phyloP scores from a whole-genome alignment of 2,888 invertebrate species.

The Callinectes sapidus region DNA sequence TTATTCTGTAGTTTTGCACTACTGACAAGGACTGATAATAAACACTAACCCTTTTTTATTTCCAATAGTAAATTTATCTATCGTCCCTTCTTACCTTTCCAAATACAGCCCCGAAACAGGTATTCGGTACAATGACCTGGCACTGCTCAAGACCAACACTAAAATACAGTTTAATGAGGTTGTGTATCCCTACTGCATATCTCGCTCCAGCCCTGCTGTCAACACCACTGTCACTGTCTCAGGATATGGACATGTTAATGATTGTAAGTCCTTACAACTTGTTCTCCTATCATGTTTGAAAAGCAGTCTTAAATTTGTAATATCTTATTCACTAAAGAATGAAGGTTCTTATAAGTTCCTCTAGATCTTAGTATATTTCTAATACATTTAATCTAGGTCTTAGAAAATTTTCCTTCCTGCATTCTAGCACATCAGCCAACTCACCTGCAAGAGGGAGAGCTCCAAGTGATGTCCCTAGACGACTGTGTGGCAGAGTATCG shows the following conservation, averaged over 20 bases:
- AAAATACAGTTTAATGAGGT: conserved; percentile 43
- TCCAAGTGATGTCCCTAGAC: neutral
- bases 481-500: conserved; percentile 9
- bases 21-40: too few species aligned
- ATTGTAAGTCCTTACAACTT: conserved; percentile 38
- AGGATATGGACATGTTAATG: conserved; percentile 44
- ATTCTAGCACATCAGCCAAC: conserved; percentile 23
- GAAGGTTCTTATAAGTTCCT: neutral
- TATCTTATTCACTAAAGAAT: neutral
- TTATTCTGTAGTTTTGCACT: too few species aligned
- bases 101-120: neutral
- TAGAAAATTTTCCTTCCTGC: neutral
- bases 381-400: neutral
- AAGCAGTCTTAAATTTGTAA: neutral
- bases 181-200: conserved; percentile 49
- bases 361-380: neutral
- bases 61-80: neutral
- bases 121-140: conserved; percentile 46
- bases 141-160: conserved; percentile 35
- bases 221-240: conserved; percentile 28
- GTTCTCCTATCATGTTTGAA: neutral
- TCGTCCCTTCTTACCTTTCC: neutral
- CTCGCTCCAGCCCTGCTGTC: conserved; percentile 20
- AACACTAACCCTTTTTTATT: too few species aligned
- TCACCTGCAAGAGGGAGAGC: conserved; percentile 43